Evolutionary conservation across 2,113 vertebrate species (phyloP).

Genomic region (Lycaon pictus): DNA sequence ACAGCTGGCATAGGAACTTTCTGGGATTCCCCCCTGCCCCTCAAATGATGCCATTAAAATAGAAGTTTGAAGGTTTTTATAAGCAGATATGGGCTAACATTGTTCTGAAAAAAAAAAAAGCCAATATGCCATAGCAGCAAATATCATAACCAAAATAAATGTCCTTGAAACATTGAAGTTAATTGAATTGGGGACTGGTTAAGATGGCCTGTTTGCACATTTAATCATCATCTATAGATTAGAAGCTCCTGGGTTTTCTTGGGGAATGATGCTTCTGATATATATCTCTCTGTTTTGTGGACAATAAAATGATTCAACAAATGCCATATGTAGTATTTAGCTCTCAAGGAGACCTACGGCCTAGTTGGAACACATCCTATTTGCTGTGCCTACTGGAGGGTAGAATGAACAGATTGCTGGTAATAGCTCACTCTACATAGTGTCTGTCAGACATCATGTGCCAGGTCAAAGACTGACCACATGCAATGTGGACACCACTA

Average conservation of each 20-base stretch:
- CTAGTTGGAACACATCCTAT: slow-evolving; percentile 75
- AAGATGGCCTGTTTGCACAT: slow-evolving; percentile 3
- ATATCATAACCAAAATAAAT: slow-evolving; percentile 46
- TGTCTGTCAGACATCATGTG: slow-evolving; percentile 60
- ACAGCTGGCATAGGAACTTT: slow-evolving; percentile 28
- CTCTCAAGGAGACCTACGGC: slow-evolving; percentile 51
- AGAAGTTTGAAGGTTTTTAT: slow-evolving; percentile 33
- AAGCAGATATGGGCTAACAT: not conserved
- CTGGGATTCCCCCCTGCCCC: not conserved
- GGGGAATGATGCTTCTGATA: slow-evolving; percentile 52
- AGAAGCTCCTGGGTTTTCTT: slow-evolving; percentile 44
- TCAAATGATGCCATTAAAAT: not conserved
- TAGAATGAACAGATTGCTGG: slow-evolving; percentile 78
- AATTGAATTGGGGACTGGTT: slow-evolving; percentile 11
- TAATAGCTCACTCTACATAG: slow-evolving; percentile 72
- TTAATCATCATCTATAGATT: slow-evolving; percentile 4
- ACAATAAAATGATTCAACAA: slow-evolving; percentile 74
- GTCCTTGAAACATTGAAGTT: slow-evolving; percentile 46
- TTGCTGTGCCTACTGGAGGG: slow-evolving; percentile 53
- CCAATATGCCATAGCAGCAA: not conserved
- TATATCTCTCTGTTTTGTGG: slow-evolving; percentile 61
- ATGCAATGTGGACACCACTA: not conserved
- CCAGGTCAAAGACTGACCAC: slow-evolving; percentile 73
- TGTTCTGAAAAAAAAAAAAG: not conserved
- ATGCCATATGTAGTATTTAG: slow-evolving; percentile 79